These are phyloP conservation scores for Alviniconcha marisindica DNA, from an alignment of 1,140 invertebrate genomes.

Conservation along the genomic window DNA sequence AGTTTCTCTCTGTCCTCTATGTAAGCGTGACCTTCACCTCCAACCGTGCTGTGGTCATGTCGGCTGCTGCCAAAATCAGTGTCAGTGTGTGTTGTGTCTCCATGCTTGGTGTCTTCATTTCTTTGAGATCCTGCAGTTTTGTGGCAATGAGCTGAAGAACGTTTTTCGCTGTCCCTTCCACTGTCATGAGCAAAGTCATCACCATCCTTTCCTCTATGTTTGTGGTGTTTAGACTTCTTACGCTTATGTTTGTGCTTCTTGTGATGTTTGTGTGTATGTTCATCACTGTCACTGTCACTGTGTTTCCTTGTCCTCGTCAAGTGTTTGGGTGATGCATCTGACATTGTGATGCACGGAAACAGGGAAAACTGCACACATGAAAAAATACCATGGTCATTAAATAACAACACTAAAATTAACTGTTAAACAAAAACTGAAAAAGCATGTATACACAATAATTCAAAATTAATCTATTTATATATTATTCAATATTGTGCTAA, in stretches of 20 bases:
- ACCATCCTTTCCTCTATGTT: not conserved
- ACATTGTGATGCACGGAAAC: not conserved
- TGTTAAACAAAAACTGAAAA: no score
- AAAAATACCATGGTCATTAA: not conserved
- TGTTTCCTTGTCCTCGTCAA: not conserved
- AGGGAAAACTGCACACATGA: not conserved
- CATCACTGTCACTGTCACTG: not conserved
- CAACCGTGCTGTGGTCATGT: no score
- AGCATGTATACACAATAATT: no score
- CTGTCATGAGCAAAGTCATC: not conserved
- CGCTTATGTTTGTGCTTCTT: conserved; percentile 32
- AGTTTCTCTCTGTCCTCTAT: no score
- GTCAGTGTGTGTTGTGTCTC: not conserved
- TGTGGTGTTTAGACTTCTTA: conserved; percentile 3
- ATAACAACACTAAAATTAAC: no score
- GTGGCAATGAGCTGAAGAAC: not conserved
- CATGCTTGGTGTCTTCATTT: not conserved
- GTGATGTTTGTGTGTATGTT: not conserved
- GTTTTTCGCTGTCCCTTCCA: not conserved
- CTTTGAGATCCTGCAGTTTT: not conserved
- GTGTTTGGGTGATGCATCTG: not conserved
- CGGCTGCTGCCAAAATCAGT: not conserved
- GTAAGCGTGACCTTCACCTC: no score
- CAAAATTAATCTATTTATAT: no score
- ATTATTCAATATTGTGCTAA: no score